Percentiles rank a stretch among this genome's conserved stretches.
These are phyloP conservation scores for Eospalax fontanierii DNA, from an alignment of 2,797 vertebrate species.

Conservation along the genomic window DNA sequence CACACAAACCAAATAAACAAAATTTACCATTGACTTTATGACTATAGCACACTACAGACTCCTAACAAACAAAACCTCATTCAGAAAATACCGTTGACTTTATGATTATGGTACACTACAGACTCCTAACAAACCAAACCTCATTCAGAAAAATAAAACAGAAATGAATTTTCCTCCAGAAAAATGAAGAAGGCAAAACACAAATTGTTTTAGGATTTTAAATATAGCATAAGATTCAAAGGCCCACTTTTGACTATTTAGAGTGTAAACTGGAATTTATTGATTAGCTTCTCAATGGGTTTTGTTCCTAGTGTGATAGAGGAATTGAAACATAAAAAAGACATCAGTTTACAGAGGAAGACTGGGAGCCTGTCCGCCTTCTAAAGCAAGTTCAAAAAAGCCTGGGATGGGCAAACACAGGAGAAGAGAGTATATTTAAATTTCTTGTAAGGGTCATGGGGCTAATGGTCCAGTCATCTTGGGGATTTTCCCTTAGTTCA, in stretches of 20 bases:
- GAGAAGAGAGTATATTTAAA: background rate
- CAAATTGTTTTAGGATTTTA: conserved; percentile 37
- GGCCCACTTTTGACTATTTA: background rate
- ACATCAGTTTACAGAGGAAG: too few relatives aligned
- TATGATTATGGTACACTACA: background rate
- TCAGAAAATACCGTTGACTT: conserved; percentile 30
- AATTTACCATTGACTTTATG: conserved; percentile 31
- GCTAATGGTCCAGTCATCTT: background rate
- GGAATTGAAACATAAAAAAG: background rate
- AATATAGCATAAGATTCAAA: conserved; percentile 40
- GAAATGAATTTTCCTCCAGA: conserved; percentile 45
- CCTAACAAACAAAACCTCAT: conserved; percentile 37
- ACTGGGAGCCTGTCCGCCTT: background rate
- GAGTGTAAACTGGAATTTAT: conserved; percentile 40
- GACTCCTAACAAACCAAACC: conserved; percentile 39
- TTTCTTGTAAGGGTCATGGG: background rate
- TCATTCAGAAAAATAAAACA: background rate
- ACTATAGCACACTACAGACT: background rate
- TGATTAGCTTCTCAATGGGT: background rate
- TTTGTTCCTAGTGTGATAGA: background rate
- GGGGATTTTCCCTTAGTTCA: background rate
- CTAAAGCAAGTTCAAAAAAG: background rate
- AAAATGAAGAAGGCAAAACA: background rate
- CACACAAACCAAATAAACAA: too few relatives aligned
- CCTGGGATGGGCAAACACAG: background rate